Base-by-base conservation (phyloP, 2,888 invertebrate genomes). In the Teleiodes luculella region DNA sequence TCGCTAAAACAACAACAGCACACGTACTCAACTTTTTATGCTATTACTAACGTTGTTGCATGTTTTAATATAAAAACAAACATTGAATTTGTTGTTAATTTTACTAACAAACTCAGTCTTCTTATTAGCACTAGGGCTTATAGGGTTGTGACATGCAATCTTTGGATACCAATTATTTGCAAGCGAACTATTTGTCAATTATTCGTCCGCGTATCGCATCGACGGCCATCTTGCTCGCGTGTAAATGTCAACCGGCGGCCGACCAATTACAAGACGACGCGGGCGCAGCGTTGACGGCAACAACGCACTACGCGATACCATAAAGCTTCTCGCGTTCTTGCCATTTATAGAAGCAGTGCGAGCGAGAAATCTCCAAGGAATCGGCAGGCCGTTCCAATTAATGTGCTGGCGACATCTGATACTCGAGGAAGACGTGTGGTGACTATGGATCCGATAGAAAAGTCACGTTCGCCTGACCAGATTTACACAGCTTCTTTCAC, bases 201-300 rank as follows among this genome's bases (percentile, higher is more conserved):
- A 80, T 76, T 78, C 75, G 78, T 81, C 83, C 73, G 68, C 74
- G 77, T 82, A 80, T 80, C 81, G 77, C 78, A 69, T 73, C 76
- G 74, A 63, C 86, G 76, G 86, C 86, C 86, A 87, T 88, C 86
- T 87, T 86, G 85, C 62, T 67, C 59, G 73, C 86, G 77, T 84
- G 88, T 86, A 85, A 84, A 84, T 84, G 88, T 88, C 88, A 86
- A 75, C 79, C 75, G 76, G 74, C 80, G 74, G 80, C 74, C 82
- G 80, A 86, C 88, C 88, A 89, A 88, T 89, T 88, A 88, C 87
- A 86, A 78, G 76, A 61, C 74, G 70, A 81, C 83, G 83, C 84
- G 74, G 72, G 84, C 85, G 83, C 84, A 74, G 59, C 58, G 72
- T 72, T 80, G 83, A 83, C 84, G 81, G 78, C 76, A 76, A 84